A percentile compares a stretch with the other conserved stretches of the same genome.
Evolutionary conservation across 2,113 vertebrate species (phyloP).

Genomic region (Neotragus moschatus): DNA sequence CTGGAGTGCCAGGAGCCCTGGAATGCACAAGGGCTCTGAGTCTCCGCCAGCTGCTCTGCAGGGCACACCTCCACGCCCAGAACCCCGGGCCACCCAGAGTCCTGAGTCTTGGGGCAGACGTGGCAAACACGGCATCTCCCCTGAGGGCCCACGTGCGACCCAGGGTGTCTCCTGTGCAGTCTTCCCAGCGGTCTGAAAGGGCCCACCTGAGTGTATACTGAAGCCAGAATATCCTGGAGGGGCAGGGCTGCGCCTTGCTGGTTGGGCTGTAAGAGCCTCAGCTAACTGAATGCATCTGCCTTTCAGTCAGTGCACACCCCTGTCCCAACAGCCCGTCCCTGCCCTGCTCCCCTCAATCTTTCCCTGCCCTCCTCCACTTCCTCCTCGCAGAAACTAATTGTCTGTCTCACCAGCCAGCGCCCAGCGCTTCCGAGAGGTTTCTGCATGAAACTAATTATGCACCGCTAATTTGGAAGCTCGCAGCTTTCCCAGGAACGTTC

Average conservation of each 20-base stretch:
- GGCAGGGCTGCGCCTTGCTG: not conserved
- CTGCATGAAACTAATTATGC: conserved; percentile 82
- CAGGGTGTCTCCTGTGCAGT: not conserved
- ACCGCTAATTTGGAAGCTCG: conserved; percentile 80
- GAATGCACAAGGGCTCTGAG: not conserved
- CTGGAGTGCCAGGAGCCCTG: not conserved
- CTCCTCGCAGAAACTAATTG: conserved; percentile 78
- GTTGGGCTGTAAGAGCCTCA: not conserved
- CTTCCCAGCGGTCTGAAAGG: not conserved
- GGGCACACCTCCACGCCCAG: not conserved
- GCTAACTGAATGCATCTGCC: not conserved
- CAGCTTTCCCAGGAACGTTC: conserved; percentile 76
- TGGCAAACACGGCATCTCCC: not conserved
- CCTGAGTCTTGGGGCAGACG: not conserved
- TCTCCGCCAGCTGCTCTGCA: not conserved
- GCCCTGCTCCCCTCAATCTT: not conserved
- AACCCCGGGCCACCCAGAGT: not conserved
- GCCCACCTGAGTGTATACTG: not conserved
- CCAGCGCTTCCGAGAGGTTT: conserved; percentile 78
- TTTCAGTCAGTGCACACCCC: not conserved
- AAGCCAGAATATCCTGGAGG: not conserved
- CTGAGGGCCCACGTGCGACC: not conserved
- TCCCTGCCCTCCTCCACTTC: conserved; percentile 24
- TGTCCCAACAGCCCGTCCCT: not conserved
- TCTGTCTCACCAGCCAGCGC: conserved; percentile 75